Evolutionary conservation across 2,888 invertebrate species (phyloP).

Genomic region (Gerris lacustris): DNA sequence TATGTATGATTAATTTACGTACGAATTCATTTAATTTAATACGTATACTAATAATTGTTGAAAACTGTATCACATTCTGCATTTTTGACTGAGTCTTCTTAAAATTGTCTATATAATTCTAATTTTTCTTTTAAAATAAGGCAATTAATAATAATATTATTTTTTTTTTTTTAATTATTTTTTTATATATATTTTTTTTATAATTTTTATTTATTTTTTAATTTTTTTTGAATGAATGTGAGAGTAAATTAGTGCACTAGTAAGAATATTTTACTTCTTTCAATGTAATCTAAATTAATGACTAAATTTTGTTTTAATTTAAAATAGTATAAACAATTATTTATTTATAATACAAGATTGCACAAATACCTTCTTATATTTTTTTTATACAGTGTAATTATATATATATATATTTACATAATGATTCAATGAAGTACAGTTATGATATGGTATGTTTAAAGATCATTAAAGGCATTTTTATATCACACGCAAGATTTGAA

Average conservation of each 20-base stretch:
- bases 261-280: neutral
- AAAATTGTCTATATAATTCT: neutral
- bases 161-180: neutral
- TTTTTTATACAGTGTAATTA: neutral
- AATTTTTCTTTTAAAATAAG: neutral
- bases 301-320: too few species aligned
- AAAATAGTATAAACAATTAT: too few species aligned
- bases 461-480: neutral
- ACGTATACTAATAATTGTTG: neutral
- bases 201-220: too few species aligned
- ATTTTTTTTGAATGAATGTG: neutral
- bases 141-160: neutral
- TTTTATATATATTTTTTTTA: neutral
- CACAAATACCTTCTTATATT: neutral
- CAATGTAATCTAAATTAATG: neutral
- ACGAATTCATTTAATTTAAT: neutral
- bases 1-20: neutral
- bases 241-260: neutral
- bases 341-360: neutral
- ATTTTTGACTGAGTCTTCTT: constrained; percentile 1
- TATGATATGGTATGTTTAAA: neutral
- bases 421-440: neutral
- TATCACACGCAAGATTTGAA: neutral
- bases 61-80: constrained; percentile 3
- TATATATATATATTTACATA: neutral